Evolutionary conservation across 2,113 vertebrate genomes (phyloP).

Genomic region (Misgurnus anguillicaudatus): DNA sequence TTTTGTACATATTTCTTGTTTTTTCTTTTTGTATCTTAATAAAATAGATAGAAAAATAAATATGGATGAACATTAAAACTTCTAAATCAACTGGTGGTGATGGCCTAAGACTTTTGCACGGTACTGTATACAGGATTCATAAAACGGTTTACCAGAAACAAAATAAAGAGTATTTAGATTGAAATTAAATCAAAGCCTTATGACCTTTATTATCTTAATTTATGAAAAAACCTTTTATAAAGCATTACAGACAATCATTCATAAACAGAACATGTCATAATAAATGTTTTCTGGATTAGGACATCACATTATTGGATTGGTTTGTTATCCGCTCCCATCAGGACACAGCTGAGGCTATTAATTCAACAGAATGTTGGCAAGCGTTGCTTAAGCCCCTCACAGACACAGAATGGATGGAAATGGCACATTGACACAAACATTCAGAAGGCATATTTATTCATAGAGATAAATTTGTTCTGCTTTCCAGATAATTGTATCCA

Average conservation of each 20-base stretch:
- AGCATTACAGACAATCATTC: background rate
- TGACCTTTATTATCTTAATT: background rate
- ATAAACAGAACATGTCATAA: background rate
- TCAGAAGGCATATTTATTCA: constrained; percentile 12
- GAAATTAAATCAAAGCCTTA: background rate
- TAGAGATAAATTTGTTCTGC: background rate
- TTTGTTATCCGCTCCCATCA: background rate
- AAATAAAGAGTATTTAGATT: no score
- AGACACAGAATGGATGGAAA: background rate
- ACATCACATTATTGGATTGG: constrained; percentile 14
- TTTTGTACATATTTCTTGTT: no score
- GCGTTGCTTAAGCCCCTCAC: constrained; percentile 1
- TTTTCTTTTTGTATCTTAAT: no score
- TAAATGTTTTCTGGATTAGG: constrained; percentile 20
- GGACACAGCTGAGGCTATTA: constrained; percentile 40
- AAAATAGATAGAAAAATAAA: no score
- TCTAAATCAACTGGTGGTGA: no score
- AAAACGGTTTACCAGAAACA: no score
- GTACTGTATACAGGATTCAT: no score
- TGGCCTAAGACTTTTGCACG: no score
- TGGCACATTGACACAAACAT: background rate
- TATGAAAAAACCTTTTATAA: background rate
- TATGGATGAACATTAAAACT: no score
- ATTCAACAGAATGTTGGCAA: constrained; percentile 48
- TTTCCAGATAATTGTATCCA: background rate